Percentiles rank a stretch among this genome's conserved stretches.
Evolutionary conservation across 2,888 invertebrate species (phyloP).

Genomic region (Caenorhabditis auriculariae): DNA sequence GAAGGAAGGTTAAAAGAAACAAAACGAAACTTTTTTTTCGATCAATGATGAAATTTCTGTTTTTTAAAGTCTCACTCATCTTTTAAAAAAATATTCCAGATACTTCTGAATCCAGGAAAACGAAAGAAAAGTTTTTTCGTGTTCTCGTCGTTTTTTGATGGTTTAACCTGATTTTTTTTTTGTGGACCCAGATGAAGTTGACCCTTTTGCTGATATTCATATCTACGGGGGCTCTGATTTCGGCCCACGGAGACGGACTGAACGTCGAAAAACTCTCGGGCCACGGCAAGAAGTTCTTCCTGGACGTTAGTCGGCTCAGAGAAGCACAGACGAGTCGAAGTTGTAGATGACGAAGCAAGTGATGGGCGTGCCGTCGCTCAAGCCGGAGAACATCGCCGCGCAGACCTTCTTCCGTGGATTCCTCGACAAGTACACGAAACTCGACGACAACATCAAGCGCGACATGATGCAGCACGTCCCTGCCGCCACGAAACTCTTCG

Average conservation of each 20-base stretch:
- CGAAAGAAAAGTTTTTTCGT: too few species aligned
- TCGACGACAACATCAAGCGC: slow-evolving; percentile 33
- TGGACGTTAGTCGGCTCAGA: slow-evolving; percentile 20
- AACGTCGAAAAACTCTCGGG: slow-evolving; percentile 29
- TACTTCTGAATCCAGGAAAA: too few species aligned
- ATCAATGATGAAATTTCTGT: too few species aligned
- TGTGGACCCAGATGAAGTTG: too few species aligned
- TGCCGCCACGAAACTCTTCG: slow-evolving; percentile 34
- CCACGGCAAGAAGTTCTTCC: slow-evolving; percentile 33
- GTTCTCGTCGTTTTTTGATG: too few species aligned
- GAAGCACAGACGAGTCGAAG: neutral
- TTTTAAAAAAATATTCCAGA: too few species aligned
- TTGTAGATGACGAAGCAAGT: slow-evolving; percentile 44
- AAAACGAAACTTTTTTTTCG: too few species aligned
- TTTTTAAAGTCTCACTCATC: too few species aligned
- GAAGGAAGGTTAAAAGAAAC: too few species aligned
- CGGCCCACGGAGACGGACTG: slow-evolving; percentile 20
- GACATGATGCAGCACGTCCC: slow-evolving; percentile 43
- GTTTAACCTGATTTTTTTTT: too few species aligned
- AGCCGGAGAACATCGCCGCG: slow-evolving; percentile 40
- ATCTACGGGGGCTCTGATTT: too few species aligned
- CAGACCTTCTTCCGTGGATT: slow-evolving; percentile 38
- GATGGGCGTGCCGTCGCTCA: slow-evolving; percentile 40
- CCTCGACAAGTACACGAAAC: slow-evolving; percentile 36
- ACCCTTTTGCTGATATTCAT: too few species aligned